A percentile compares a stretch with the other conserved stretches of the same genome.
phyloP scores from a whole-genome alignment of 2,797 vertebrate genomes.

The Euphonia xanthogaster region DNA sequence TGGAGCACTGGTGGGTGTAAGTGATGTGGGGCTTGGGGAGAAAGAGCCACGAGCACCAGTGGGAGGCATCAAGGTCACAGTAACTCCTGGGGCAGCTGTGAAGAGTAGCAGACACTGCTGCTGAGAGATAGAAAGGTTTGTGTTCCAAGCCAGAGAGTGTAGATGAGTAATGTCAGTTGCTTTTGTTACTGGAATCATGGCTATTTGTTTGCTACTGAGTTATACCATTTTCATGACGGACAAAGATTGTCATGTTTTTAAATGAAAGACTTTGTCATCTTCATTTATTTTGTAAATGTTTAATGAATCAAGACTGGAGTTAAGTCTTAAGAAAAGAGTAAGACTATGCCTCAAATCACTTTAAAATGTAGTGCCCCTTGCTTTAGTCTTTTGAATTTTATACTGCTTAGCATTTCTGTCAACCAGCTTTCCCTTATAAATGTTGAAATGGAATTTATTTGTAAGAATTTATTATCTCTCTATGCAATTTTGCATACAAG shows the following conservation, averaged over 20 bases:
- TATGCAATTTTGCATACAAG: conserved; percentile 43
- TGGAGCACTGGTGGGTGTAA: conserved; percentile 9
- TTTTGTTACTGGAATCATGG: conserved; percentile 31
- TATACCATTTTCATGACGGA: neutral
- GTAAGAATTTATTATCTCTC: conserved; percentile 38
- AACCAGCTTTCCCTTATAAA: neutral
- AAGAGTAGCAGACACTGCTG: conserved; percentile 3
- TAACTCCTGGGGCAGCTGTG: neutral
- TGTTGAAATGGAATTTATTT: conserved; percentile 17
- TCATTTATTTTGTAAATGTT: conserved; percentile 56
- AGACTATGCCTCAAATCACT: neutral
- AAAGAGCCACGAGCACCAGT: neutral
- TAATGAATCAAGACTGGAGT: neutral
- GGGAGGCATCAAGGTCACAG: neutral
- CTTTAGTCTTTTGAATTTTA: conserved; percentile 14
- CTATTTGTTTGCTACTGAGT: conserved; percentile 40
- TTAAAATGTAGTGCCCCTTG: neutral
- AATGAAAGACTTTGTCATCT: conserved; percentile 2
- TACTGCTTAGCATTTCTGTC: conserved; percentile 8
- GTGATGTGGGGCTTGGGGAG: neutral
- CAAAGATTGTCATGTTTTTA: neutral
- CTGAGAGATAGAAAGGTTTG: conserved; percentile 18
- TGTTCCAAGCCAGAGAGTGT: neutral
- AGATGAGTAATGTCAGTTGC: neutral
- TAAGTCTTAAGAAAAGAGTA: neutral